Percentiles rank a stretch among this genome's conserved stretches.
Conservation (phyloP, 1,140 invertebrate species). For the Ephestia elutella region DNA sequence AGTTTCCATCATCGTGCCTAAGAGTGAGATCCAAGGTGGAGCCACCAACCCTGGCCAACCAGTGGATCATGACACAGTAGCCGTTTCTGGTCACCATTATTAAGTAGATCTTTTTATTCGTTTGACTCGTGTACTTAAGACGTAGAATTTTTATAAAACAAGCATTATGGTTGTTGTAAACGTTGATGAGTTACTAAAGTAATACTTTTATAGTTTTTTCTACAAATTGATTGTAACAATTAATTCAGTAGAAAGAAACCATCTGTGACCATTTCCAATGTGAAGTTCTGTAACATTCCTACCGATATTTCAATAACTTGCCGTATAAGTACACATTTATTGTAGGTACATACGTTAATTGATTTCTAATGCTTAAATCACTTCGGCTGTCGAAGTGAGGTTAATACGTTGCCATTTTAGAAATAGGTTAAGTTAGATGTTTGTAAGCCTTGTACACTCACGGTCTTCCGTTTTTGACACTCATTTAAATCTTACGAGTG, state of each 20-base stretch:
- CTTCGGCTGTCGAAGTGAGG: constrained; percentile 1
- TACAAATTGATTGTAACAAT: no score
- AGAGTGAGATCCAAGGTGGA: constrained; percentile 52
- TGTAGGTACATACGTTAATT: background rate
- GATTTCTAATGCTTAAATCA: constrained; percentile 8
- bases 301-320: no score
- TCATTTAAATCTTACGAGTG: background rate
- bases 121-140: no score
- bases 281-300: no score
- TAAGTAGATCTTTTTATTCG: background rate
- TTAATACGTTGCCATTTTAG: constrained; percentile 49
- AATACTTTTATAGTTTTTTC: no score
- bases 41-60: constrained; percentile 28
- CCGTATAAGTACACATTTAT: no score
- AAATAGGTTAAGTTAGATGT: constrained; percentile 46
- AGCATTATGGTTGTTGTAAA: no score
- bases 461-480: background rate
- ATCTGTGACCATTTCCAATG: no score
- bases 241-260: no score
- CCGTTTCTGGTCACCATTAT: constrained; percentile 3
- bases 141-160: no score
- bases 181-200: no score
- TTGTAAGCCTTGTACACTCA: background rate
- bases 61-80: constrained; percentile 56
- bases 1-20: constrained; percentile 74